Conservation (phyloP, 1,140 invertebrate species). For the Nymphalis io region DNA sequence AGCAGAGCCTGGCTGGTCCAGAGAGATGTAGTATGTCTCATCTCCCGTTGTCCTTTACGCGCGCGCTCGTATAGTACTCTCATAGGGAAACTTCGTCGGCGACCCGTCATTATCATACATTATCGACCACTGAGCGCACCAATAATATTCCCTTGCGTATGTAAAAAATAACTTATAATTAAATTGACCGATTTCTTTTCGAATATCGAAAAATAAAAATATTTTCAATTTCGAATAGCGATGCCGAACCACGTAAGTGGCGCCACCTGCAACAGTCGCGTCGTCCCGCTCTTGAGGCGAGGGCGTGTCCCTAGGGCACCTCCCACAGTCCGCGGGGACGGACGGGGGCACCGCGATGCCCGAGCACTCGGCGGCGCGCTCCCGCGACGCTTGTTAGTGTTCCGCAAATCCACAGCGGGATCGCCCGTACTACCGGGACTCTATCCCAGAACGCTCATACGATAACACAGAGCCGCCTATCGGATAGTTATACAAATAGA, state of each 20-base stretch:
- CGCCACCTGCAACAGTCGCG: slow-evolving; percentile 66
- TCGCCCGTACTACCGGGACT: slow-evolving; percentile 75
- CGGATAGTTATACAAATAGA: slow-evolving; percentile 51
- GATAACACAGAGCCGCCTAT: slow-evolving; percentile 71
- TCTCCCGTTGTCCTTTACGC: slow-evolving; percentile 65
- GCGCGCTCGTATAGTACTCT: slow-evolving; percentile 55
- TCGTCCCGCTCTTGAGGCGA: slow-evolving; percentile 73
- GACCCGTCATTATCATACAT: slow-evolving; percentile 49
- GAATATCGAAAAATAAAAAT: slow-evolving; percentile 4
- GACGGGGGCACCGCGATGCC: slow-evolving; percentile 74
- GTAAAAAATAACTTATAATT: not conserved
- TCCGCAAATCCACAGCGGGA: slow-evolving; percentile 78
- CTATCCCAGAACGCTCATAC: slow-evolving; percentile 69
- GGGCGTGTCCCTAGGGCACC: slow-evolving; percentile 77
- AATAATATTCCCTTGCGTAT: slow-evolving; percentile 9
- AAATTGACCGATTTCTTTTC: not conserved
- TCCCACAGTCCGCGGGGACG: slow-evolving; percentile 76
- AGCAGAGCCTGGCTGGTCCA: slow-evolving; percentile 58
- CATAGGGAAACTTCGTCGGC: slow-evolving; percentile 61
- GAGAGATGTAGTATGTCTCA: slow-evolving; percentile 72
- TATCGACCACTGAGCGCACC: not conserved
- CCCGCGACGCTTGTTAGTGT: slow-evolving; percentile 79
- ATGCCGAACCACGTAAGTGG: slow-evolving; percentile 50
- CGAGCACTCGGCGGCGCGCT: slow-evolving; percentile 74
- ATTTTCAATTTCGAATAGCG: slow-evolving; percentile 41